Evolutionary conservation across 1,140 invertebrate species (phyloP), one percentile per base, ranked within the genome.

Genomic region (Trissolcus basalis): DNA sequence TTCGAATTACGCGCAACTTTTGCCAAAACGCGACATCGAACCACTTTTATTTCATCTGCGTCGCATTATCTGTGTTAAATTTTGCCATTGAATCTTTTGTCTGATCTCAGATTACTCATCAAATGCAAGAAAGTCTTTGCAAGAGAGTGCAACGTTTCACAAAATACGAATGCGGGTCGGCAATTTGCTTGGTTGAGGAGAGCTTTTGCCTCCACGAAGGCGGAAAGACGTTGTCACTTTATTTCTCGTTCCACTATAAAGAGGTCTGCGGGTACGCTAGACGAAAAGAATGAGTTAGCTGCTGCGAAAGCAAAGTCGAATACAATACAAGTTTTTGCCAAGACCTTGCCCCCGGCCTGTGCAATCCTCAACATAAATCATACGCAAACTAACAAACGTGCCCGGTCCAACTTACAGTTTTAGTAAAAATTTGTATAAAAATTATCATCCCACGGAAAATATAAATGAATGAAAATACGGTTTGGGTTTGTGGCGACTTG

Each of bases 321-420:
- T 39, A 75, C 64, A 75, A 75, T 75, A 47, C 44, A 14, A 61
- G 64, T 64, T 78, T 78, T 78, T 78, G 44, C 49, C 11, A 43
- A 56, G 36, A 45, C 35, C 43, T 49, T 14, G 47, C 13, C 47
- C 27, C 19, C 2, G 65, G 56, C 61, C 65, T 61, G 41, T 54
- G 72, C 63, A 65, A 73, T 76, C 69, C 55, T 51, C 53, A 60
- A 58, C 51, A 78, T 78, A 78, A 78, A 80, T 80, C 71, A 76
- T 72, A 51, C 32, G 35, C 63, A 54, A 77, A 54, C 65, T 68
- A 16, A 19, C 9, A 27, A 27, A 27, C 2, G 13, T 48, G 48
- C 14, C 55, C 16, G 55, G 53, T 53, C 33, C 32, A 36, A 16
- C 41, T 47, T 39, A 59, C 8, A 5, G n/a, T 51, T 51, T 51